Conservation (phyloP, 2,113 vertebrate species). For the Notarius lentiginosus region DNA sequence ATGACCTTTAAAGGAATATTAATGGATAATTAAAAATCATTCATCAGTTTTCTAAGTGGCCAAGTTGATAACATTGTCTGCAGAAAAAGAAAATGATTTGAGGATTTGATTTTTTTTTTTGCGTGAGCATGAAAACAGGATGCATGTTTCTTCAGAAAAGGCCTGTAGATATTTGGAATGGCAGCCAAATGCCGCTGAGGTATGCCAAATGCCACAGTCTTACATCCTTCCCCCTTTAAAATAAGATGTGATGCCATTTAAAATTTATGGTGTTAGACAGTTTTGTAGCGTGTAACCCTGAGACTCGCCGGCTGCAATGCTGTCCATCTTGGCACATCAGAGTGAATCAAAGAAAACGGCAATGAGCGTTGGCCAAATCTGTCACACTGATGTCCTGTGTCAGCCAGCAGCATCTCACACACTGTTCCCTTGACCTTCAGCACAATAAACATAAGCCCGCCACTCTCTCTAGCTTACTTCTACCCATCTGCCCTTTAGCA, state of each 20-base stretch:
- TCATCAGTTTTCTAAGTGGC: slow-evolving; percentile 60
- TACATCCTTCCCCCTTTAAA: slow-evolving; percentile 48
- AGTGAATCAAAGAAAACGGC: slow-evolving; percentile 62
- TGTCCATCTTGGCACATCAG: slow-evolving; percentile 71
- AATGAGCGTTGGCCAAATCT: slow-evolving; percentile 69
- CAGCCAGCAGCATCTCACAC: slow-evolving; percentile 61
- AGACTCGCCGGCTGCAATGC: slow-evolving; percentile 59
- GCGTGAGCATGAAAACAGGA: slow-evolving; percentile 34
- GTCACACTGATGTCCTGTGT: slow-evolving; percentile 67
- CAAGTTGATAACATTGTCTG: slow-evolving; percentile 60
- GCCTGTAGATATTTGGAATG: slow-evolving; percentile 60
- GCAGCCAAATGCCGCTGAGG: slow-evolving; percentile 64
- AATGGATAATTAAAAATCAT: slow-evolving; percentile 67
- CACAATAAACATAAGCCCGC: slow-evolving; percentile 33
- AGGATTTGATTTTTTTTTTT: slow-evolving; percentile 48
- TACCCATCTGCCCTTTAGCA: slow-evolving; percentile 26
- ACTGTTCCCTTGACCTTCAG: slow-evolving; percentile 54
- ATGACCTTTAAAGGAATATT: slow-evolving; percentile 63
- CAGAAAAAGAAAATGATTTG: slow-evolving; percentile 58
- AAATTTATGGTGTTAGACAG: slow-evolving; percentile 57
- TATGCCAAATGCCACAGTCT: slow-evolving; percentile 57
- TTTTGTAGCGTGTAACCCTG: slow-evolving; percentile 56
- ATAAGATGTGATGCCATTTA: slow-evolving; percentile 62
- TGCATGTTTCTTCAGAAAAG: slow-evolving; percentile 47
- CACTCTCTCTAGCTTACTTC: slow-evolving; percentile 28